These are phyloP conservation scores for Protobothrops mucrosquamatus DNA, from an alignment of 2,113 vertebrate genomes.

Conservation along the genomic window DNA sequence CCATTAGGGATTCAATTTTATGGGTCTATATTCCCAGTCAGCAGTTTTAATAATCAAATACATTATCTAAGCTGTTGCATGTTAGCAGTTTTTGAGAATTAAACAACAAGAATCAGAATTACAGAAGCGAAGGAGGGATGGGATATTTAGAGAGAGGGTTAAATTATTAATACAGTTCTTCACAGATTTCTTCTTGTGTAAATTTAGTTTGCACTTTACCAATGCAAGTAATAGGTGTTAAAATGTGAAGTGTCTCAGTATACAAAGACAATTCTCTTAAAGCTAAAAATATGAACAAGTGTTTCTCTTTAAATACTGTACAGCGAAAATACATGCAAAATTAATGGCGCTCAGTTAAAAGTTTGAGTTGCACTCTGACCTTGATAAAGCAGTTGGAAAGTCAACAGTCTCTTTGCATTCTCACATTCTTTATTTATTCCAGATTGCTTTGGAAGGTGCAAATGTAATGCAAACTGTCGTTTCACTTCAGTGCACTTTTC, in stretches of 20 bases:
- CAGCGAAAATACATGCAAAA: background rate
- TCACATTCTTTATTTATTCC: slow-evolving; percentile 50
- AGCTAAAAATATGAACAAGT: background rate
- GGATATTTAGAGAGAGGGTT: background rate
- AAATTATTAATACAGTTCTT: background rate
- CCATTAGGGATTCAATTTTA: background rate
- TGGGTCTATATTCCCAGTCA: background rate
- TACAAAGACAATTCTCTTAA: background rate
- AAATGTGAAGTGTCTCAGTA: background rate
- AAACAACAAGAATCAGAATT: background rate
- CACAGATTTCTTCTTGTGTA: background rate
- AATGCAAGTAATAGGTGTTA: background rate
- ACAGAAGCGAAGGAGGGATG: background rate
- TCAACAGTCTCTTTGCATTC: slow-evolving; percentile 39
- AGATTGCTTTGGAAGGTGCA: slow-evolving; percentile 52
- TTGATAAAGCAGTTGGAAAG: slow-evolving; percentile 33
- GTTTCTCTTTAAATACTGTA: background rate
- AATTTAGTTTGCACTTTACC: background rate
- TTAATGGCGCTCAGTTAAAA: slow-evolving; percentile 55
- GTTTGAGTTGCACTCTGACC: slow-evolving; percentile 42
- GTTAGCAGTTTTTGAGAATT: background rate
- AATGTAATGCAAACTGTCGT: slow-evolving; percentile 54
- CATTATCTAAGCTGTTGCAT: background rate
- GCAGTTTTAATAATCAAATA: background rate
- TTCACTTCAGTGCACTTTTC: slow-evolving; percentile 55